Percentiles rank a stretch among this genome's conserved stretches.
Evolutionary conservation across 64 coral and sea anemone species (phyloP).

Genomic region (Pachyseris speciosa): DNA sequence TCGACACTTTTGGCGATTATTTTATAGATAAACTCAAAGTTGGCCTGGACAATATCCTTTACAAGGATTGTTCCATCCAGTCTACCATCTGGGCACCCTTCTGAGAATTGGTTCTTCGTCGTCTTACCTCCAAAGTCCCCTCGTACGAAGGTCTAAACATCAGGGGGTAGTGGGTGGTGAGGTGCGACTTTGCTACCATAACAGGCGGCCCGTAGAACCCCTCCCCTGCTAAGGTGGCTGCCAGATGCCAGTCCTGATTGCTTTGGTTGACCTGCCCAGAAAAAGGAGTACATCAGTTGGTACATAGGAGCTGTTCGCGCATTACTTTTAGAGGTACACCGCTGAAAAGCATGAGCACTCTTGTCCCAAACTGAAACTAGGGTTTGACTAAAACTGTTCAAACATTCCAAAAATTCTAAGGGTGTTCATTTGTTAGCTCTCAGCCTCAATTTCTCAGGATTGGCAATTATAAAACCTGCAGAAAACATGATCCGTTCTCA

Average conservation of each 20-base stretch:
- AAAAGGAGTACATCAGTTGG: background rate
- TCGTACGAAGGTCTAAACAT: constrained; percentile 97
- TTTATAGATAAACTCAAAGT: no score
- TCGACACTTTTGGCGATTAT: no score
- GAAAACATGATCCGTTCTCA: no score
- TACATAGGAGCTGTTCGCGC: background rate
- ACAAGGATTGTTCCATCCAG: background rate
- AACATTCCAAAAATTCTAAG: no score
- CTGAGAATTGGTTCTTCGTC: background rate
- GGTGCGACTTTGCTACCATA: constrained; percentile 78
- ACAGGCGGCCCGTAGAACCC: constrained; percentile 95
- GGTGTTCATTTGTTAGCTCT: no score
- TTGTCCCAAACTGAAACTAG: no score
- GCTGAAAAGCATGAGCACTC: no score
- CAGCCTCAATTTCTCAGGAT: no score
- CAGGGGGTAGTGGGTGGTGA: constrained; percentile 89
- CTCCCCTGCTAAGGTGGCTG: constrained; percentile 85
- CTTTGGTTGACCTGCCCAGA: constrained; percentile 83
- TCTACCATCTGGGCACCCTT: background rate
- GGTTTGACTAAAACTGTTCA: no score
- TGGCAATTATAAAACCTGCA: no score
- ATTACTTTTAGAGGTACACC: no score
- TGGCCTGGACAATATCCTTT: no score
- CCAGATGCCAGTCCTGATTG: constrained; percentile 94
- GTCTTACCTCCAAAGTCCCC: constrained; percentile 69